Evolutionary conservation across 2,113 vertebrate genomes (phyloP).

Genomic region (Protobothrops mucrosquamatus): DNA sequence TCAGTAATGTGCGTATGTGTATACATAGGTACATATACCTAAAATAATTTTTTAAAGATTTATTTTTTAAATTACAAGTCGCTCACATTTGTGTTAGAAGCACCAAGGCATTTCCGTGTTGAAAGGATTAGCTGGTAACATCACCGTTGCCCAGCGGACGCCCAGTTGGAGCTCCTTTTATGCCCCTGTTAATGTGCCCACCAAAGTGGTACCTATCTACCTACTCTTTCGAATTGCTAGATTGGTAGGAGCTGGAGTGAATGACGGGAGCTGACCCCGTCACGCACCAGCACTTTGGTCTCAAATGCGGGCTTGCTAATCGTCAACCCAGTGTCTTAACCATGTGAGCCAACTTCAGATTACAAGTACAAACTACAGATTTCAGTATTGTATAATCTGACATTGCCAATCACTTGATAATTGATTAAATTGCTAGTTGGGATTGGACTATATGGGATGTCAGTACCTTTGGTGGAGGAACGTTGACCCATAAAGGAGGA

Average conservation of each 20-base stretch:
- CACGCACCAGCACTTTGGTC: neutral
- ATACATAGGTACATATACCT: neutral
- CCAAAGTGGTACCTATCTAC: neutral
- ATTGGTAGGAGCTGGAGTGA: neutral
- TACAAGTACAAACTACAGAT: neutral
- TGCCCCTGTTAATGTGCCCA: neutral
- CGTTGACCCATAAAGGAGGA: neutral
- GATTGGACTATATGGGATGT: neutral
- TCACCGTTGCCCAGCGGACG: neutral
- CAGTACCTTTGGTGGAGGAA: neutral
- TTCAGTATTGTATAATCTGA: neutral
- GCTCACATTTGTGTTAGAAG: neutral
- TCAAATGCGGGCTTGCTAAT: neutral
- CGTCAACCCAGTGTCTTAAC: neutral
- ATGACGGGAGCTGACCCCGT: neutral
- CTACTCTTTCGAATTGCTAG: neutral
- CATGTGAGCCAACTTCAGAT: neutral
- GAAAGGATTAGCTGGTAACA: neutral
- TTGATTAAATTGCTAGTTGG: conserved; percentile 1
- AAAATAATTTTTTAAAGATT: neutral
- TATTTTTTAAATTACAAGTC: neutral
- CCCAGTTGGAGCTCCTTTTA: neutral
- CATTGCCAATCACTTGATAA: neutral
- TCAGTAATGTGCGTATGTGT: neutral
- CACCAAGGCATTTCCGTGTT: neutral